Conservation (phyloP, 2,113 vertebrate species). For the Mastomys natalensis region DNA sequence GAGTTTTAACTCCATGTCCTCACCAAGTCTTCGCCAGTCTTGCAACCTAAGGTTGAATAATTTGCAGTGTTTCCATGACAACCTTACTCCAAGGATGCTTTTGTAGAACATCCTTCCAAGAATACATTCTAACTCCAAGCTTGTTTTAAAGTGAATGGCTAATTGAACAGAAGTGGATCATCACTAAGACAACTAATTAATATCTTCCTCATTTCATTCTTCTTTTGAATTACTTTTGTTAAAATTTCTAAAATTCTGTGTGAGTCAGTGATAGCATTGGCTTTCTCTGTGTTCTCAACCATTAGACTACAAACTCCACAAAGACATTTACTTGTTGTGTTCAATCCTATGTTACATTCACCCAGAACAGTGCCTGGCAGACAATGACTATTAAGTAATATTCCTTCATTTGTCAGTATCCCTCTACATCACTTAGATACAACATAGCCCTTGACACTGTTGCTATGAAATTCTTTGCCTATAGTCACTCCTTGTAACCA, state of each 20-base stretch:
- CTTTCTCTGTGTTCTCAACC: background rate
- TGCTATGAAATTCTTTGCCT: background rate
- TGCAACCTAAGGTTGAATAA: background rate
- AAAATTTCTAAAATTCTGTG: constrained; percentile 33
- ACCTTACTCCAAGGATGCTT: background rate
- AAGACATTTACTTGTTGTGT: background rate
- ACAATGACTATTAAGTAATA: background rate
- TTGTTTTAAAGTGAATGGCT: constrained; percentile 15
- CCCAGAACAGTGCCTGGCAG: background rate
- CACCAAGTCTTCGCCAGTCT: background rate
- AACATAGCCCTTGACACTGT: background rate
- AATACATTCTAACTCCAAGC: background rate
- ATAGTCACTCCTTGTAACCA: background rate
- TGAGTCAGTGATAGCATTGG: background rate
- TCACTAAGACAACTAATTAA: background rate
- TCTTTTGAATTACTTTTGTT: constrained; percentile 8
- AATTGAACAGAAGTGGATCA: background rate
- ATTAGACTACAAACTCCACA: background rate
- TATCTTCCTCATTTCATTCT: constrained; percentile 13
- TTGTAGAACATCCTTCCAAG: background rate
- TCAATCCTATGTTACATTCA: background rate
- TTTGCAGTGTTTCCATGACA: background rate
- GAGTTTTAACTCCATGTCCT: background rate
- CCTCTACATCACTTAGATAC: background rate
- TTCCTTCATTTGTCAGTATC: background rate